Evolutionary conservation across 2,888 invertebrate species (phyloP), one percentile per base, ranked within the genome.

Genomic region (Mythimna ferrago): DNA sequence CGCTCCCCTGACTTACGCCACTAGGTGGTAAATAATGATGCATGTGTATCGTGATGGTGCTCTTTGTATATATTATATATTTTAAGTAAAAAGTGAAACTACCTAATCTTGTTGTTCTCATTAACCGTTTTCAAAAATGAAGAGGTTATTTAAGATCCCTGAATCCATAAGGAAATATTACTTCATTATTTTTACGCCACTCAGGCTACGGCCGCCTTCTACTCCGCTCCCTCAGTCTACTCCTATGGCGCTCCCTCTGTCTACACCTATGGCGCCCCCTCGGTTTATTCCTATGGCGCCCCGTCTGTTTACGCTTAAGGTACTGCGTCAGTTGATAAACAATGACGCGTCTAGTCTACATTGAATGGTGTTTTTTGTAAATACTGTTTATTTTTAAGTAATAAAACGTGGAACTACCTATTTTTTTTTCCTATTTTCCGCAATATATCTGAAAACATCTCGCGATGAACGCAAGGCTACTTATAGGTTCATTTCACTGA

Each of bases 71-170:
- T 89, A 89, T 74, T 72, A 44, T 86, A 80, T 78, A 82, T 75
- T 83, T 77, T 86, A 83, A 80, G 79, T 85, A 86, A 86, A 87
- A 89, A 90, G 87, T 90, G 88, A 90, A 89, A 90, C 89, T 90
- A 87, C 87, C 86, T 76, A 78, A 51, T 58, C 26, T 26, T 71
- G 2, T 79, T 72, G 70, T 78, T 83, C 32, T 76, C 1, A 65
- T 63, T 48, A 16, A 16, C 6, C 6, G 5, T 6, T 19, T 48
- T 32, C 1, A 19, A 19, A 6, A 48, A 32, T 3, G 16, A 48
- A 48, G 6, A 48, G 48, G 16, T 48, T 48, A 0, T 67, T 71
- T n/a, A 44, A 16, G 32, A 32, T 26, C 16, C 54, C 66, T 57
- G 35, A 19, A 32, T n/a, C 14, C 9, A 14, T 26, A 21, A 14